Base-by-base conservation (phyloP, 92 coral and sea anemone species). In the Epizoanthus rinbou region DNA sequence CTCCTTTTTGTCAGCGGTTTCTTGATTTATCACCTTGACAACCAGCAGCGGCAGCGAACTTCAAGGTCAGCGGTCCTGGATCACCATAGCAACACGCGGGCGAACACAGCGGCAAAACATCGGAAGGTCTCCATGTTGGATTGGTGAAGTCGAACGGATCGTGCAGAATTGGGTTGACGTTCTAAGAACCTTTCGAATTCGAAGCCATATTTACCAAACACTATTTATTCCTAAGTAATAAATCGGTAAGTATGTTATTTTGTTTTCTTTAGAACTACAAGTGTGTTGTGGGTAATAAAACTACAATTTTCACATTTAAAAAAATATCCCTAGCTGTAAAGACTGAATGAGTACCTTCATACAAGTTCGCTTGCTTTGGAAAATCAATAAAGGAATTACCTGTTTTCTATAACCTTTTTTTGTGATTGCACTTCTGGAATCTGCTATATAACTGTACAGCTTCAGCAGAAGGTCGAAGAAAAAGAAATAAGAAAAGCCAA, bases 1-100 rank as follows among this genome's bases (percentile, higher is more conserved):
- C n/a, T n/a, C n/a, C n/a, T n/a, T n/a, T n/a, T 8, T 67, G 50
- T 31, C 72, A 67, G 72, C 72, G 72, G 72, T 67, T 67, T 64
- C 10, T 2, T 22, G 14, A 37, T 37, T 10, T 13, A 7, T 10
- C 16, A 6, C 15, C 15, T 6, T 63, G 35, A 39, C 72, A 10
- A 17, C 43, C 1, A 11, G 3, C 9, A 47, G 54, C 0, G 54
- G 2, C 54, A 47, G 54, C 7, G 16, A 31, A 35, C 41, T 8
- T 0, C 8, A 6, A n/a, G 81, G 81, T 76, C 81, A 75, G 81
- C 81, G 81, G 81, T 28, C 15, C 18, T 14, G 0, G 21, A 37
- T 76, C 81, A 59, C 81, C 81, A 76, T 59, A 76, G 57, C 81
- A 76, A 76, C 81, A 3, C 35, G 81, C 68, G n/a, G 69, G 50